Percentiles rank a stretch among this genome's conserved stretches.
phyloP scores from a whole-genome alignment of 2,797 vertebrate species.

The Monodelphis domestica region DNA sequence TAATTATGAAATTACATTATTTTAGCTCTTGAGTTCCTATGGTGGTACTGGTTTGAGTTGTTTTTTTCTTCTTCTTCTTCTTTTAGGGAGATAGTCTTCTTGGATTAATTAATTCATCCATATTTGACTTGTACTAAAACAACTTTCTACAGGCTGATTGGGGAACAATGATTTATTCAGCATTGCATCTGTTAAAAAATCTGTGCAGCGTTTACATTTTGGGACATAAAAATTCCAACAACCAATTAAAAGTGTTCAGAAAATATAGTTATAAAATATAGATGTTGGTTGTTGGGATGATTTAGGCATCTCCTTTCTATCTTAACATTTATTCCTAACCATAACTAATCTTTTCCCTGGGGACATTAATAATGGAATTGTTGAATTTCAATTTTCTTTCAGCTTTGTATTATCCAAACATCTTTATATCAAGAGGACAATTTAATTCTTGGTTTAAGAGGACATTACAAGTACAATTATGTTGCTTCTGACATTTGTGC shows the following conservation, averaged over 20 bases:
- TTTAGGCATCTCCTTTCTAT: conserved; percentile 16
- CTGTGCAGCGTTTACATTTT: neutral
- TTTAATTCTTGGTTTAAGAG: conserved; percentile 56
- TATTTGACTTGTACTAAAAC: neutral
- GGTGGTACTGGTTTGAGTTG: conserved; percentile 29
- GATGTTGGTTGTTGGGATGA: neutral
- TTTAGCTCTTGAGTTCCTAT: neutral
- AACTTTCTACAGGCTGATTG: neutral
- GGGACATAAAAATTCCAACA: conserved; percentile 21
- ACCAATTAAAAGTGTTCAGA: neutral
- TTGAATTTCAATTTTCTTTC: conserved; percentile 27
- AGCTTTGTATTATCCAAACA: conserved; percentile 53
- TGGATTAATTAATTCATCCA: conserved; percentile 18
- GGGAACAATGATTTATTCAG: neutral
- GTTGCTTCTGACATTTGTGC: conserved; percentile 46
- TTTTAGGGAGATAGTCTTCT: neutral
- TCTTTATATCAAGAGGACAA: conserved; percentile 32
- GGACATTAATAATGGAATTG: conserved; percentile 17
- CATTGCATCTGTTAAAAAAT: conserved; percentile 5
- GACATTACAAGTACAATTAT: conserved; percentile 27
- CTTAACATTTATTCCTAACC: neutral
- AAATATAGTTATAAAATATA: conserved; percentile 42
- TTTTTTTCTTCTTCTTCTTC: too few species aligned
- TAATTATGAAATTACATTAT: conserved; percentile 15
- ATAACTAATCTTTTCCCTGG: conserved; percentile 5